Evolutionary conservation across 2,113 vertebrate genomes (phyloP), one percentile per base, ranked within the genome.

Genomic region (Vulpes ferrilata): DNA sequence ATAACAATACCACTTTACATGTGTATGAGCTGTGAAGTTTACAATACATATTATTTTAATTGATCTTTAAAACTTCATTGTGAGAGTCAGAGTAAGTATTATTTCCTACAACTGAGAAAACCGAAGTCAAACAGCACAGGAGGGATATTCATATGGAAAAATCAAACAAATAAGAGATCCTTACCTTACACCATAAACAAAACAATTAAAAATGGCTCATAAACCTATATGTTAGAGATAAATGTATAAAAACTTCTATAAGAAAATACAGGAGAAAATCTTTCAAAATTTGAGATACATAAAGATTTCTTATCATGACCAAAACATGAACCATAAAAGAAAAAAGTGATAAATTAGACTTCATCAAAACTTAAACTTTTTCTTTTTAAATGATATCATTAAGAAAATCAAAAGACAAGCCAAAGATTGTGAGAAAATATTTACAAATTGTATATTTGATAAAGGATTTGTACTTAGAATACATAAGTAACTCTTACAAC

Each of bases 351-450:
- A 93, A 88, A 78, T 35, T 35, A n/a, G 60, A 82, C 43, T 90
- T 97, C n/a, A 88, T 57, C 35, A 93, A 96, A 91, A 74, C 85
- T 86, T 16, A 93, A 88, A 57, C 64, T 55, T 76, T 87, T 76
- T 38, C 51, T 67, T 64, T 95, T 86, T 57, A 93, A 83, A 76
- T 93, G 62, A 93, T 78, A 12, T 38, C 74, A 86, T 81, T 87
- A 85, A 93, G 64, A 74, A 92, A 95, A 96, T 64, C 55, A 97
- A 94, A 89, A 80, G 32, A 90, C 4, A 93, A 93, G 53, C 38
- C 38, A 78, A 32, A 71, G 60, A 71, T 5, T 89, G 57, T 12
- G 65, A 89, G 57, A 89, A 82, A 90, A 64, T 57, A 93, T 30
- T 90, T 96, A 71, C 27, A 82, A 93, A 90, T 23, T 6, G 22